These are phyloP conservation scores for Dicranocentrus wangi DNA, from an alignment of 2,888 invertebrate species.

Conservation along the genomic window DNA sequence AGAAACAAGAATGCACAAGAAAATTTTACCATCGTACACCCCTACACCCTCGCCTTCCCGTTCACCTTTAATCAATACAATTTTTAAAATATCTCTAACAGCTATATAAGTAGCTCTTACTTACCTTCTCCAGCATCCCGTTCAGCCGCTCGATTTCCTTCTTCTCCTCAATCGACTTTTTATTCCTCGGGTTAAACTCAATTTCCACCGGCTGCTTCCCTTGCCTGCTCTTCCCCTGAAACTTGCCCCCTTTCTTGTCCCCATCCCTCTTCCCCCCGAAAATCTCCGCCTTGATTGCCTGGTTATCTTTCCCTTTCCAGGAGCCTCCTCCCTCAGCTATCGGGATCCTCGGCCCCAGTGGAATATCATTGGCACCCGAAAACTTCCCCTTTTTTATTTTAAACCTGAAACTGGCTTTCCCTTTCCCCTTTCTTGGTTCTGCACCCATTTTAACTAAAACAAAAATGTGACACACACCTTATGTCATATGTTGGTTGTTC, in stretches of 20 bases:
- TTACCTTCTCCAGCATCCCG: slow-evolving; percentile 77
- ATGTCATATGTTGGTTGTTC: neutral
- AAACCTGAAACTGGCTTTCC: neutral
- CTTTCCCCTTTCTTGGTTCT: slow-evolving; percentile 12
- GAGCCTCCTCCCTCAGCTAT: neutral
- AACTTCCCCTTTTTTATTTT: slow-evolving; percentile 28
- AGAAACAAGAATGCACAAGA: slow-evolving; percentile 1
- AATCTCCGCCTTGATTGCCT: neutral
- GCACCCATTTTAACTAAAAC: slow-evolving; percentile 34
- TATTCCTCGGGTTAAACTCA: slow-evolving; percentile 73
- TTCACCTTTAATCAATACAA: no score
- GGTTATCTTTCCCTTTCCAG: neutral
- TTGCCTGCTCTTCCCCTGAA: slow-evolving; percentile 24
- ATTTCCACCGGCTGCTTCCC: slow-evolving; percentile 44
- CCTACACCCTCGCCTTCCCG: no score
- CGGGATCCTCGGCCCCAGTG: slow-evolving; percentile 33
- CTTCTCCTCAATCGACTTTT: slow-evolving; percentile 75
- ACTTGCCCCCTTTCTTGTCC: slow-evolving; percentile 13
- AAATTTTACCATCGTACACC: neutral
- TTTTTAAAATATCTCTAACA: no score
- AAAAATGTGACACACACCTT: no score
- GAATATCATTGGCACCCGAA: slow-evolving; percentile 38
- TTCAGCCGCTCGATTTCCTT: slow-evolving; percentile 78
- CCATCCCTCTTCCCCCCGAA: neutral
- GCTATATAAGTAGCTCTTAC: no score